Percentiles rank a stretch among this genome's conserved stretches.
Conservation (phyloP, 64 coral and sea anemone genomes). For the Pocillopora verrucosa region DNA sequence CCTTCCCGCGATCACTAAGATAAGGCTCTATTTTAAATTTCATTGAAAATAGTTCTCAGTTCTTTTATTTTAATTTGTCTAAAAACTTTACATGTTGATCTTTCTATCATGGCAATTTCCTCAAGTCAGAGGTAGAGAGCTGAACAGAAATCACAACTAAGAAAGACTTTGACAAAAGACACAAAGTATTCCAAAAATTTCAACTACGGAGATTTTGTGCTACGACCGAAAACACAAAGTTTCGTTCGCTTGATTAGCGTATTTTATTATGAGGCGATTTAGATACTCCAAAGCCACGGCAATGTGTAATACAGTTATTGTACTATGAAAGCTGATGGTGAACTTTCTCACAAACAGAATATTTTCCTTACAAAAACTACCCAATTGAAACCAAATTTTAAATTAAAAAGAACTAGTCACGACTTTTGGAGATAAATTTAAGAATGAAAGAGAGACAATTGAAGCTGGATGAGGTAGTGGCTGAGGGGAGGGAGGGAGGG, state of each 20-base stretch:
- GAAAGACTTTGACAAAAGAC: neutral
- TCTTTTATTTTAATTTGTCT: neutral
- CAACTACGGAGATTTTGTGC: neutral
- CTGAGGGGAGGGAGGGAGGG: too few relatives aligned
- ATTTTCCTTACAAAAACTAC: neutral
- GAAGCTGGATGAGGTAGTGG: neutral
- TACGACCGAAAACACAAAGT: neutral
- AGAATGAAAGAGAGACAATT: neutral
- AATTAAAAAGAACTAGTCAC: neutral
- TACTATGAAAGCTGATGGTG: neutral
- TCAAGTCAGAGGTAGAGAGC: neutral
- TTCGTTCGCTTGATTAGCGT: neutral
- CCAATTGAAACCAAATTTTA: neutral
- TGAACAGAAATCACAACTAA: neutral
- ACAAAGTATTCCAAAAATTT: too few relatives aligned
- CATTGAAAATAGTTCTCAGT: slow-evolving; percentile 11
- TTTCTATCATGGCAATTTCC: neutral
- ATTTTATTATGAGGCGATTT: neutral
- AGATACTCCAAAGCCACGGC: neutral
- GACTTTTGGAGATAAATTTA: neutral
- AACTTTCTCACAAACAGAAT: neutral
- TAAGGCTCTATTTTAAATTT: neutral
- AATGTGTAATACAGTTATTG: too few relatives aligned
- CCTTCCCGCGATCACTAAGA: neutral
- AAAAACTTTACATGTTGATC: neutral